Evolutionary conservation across 2,113 vertebrate species (phyloP).

Genomic region (Grus americana): DNA sequence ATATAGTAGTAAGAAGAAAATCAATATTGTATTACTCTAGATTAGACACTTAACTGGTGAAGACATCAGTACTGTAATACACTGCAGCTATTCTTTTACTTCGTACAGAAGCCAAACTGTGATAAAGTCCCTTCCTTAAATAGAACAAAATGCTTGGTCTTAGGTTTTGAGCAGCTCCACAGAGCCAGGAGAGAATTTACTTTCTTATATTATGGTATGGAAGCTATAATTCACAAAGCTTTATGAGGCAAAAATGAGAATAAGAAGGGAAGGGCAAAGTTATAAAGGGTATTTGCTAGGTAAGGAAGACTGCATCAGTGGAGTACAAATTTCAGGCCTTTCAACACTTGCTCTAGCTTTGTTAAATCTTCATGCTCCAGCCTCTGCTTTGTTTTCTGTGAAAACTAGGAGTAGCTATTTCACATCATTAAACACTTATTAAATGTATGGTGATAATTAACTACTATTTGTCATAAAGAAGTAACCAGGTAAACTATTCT

Average conservation of each 20-base stretch:
- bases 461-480: neutral
- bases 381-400: neutral
- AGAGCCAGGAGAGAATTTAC: neutral
- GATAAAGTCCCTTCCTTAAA: neutral
- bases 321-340: neutral
- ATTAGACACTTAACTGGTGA: neutral
- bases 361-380: neutral
- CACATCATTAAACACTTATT: neutral
- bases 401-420: neutral
- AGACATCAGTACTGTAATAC: neutral
- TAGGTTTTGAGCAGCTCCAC: neutral
- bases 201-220: neutral
- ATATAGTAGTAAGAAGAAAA: neutral
- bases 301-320: neutral
- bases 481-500: neutral
- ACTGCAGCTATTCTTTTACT: neutral
- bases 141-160: neutral
- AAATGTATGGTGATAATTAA: neutral
- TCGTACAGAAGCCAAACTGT: neutral
- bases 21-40: neutral
- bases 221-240: neutral
- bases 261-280: neutral
- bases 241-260: neutral
- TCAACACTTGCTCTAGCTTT: accelerated
- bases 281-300: neutral